Evolutionary conservation across 2,888 invertebrate species (phyloP).

Genomic region (Tortrix viridana): DNA sequence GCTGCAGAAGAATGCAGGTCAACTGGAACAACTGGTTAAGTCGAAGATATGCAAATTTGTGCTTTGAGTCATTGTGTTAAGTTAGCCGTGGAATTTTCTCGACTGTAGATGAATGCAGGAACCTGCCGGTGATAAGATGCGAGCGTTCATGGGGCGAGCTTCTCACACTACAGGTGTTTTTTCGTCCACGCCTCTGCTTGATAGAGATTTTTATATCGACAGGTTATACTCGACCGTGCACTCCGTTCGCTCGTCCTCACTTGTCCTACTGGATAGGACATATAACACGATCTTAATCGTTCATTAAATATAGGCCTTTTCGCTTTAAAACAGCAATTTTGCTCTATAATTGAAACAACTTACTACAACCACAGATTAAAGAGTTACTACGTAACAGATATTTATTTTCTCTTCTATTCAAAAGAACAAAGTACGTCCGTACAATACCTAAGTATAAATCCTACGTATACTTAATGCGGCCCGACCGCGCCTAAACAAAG

Average conservation of each 20-base stretch:
- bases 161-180: slow-evolving; percentile 78
- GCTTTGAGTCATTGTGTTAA: slow-evolving; percentile 5
- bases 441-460: too few species aligned
- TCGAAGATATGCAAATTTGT: slow-evolving; percentile 3
- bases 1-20: slow-evolving; percentile 12
- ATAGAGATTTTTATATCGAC: slow-evolving; percentile 59
- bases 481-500: too few species aligned
- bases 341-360: too few species aligned
- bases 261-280: too few species aligned
- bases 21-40: neutral
- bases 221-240: neutral
- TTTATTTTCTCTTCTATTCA: too few species aligned
- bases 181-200: slow-evolving; percentile 67
- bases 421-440: too few species aligned
- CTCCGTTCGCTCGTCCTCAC: too few species aligned
- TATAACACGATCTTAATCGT: neutral
- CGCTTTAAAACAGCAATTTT: too few species aligned
- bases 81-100: neutral
- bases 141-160: slow-evolving; percentile 56
- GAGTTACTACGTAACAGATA: too few species aligned
- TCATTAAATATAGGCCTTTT: neutral
- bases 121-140: slow-evolving; percentile 40
- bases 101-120: slow-evolving; percentile 10
- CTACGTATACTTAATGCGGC: too few species aligned
- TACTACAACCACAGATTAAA: too few species aligned